Evolutionary conservation across 2,113 vertebrate species (phyloP), one percentile per base, ranked within the genome.

Genomic region (Phylloscopus whistleri): DNA sequence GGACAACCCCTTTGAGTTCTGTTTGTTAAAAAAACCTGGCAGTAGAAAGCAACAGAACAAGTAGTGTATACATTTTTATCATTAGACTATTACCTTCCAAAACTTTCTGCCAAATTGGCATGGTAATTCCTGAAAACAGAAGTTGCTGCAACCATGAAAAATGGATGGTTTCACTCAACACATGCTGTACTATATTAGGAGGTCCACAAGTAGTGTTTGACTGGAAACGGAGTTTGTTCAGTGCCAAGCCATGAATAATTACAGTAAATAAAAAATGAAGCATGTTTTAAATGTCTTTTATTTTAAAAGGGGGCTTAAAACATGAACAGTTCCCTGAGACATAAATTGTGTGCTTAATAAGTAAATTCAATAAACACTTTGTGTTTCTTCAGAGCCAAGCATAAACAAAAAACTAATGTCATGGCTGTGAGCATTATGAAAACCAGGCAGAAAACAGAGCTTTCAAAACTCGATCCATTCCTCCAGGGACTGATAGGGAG

Each of bases 211-310:
- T 44, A 70, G 30, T 31, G 9, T 77, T 83, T 95, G 85, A 96
- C 90, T 95, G 93, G 90, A 96, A 96, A 88, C 60, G 27, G 39
- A 74, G 35, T 75, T 83, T 92, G 39, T 83, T 94, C 60, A 51
- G 48, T 80, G 89, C 89, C 91, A 96, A 94, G 43, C 26, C 63
- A 62, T 67, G 52, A 90, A 78, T 68, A 92, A 93, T 74, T 84
- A 11, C 44, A 72, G 62, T 77, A 95, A 97, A 93, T 83, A 90
- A 85, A 89, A 69, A 94, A 55, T 80, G 3, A 88, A 46, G 18
- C 31, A 72, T 78, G 23, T 24, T 31, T 81, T 84, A 90, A 90
- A 73, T 59, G 13, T 20, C 3, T 80, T 87, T 73, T 59, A 48
- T 93, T 88, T 95, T 78, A 85, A 41, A 31, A 83, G 35, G 14